These are phyloP conservation scores for Momotus momota DNA, from an alignment of 2,797 vertebrate genomes.

Conservation along the genomic window DNA sequence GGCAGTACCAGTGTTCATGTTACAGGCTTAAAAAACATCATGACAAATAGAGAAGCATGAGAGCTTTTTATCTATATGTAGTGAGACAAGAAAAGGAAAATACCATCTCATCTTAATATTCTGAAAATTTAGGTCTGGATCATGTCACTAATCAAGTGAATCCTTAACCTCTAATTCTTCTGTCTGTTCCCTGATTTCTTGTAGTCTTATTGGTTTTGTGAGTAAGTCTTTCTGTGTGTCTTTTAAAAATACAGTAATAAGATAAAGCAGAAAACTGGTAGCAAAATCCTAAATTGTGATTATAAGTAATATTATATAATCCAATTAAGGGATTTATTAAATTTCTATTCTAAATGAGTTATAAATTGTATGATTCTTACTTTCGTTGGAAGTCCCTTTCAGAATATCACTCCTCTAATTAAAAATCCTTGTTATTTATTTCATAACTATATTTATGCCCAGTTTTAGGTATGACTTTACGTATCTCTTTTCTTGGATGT, in stretches of 20 bases:
- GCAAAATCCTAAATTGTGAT: background rate
- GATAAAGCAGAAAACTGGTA: background rate
- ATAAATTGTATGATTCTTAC: background rate
- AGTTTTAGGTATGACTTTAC: background rate
- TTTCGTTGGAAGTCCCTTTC: background rate
- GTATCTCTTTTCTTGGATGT: background rate
- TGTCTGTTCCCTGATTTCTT: background rate
- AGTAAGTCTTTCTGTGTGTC: background rate
- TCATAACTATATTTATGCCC: background rate
- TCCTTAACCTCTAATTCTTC: background rate
- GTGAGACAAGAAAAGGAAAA: background rate
- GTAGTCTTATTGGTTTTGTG: background rate
- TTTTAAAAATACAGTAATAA: background rate
- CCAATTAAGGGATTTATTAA: background rate
- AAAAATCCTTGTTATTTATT: background rate
- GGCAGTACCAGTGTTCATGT: background rate
- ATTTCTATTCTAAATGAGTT: background rate
- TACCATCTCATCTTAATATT: background rate
- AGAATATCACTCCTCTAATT: background rate
- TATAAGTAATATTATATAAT: background rate
- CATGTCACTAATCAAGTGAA: background rate
- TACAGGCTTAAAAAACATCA: background rate
- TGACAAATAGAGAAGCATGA: background rate
- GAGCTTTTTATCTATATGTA: background rate
- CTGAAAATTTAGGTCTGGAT: background rate